Evolutionary conservation across 2,113 vertebrate species (phyloP), one percentile per base, ranked within the genome.

Genomic region (Hiodon alosoides): DNA sequence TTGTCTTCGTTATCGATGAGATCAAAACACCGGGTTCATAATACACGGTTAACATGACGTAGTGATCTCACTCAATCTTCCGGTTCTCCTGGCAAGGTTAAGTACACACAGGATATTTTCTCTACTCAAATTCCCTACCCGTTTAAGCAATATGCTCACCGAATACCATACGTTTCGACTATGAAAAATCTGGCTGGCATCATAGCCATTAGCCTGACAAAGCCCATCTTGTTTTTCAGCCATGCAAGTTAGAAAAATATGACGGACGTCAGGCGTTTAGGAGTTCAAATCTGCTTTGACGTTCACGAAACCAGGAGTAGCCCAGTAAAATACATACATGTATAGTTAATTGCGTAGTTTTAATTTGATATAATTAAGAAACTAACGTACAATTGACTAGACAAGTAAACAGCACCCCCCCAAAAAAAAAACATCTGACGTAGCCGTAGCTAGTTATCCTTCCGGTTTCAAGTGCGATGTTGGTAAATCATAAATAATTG

Each of bases 391-490:
- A 7, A 13, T 7, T 64, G 16, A 9, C 46, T 64, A 31, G 5
- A n/a, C 4, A 59, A 3, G 58, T 59, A 59, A 3, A 59, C 58
- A 59, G 31, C 31, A 31, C 31, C 31, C 31, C 31, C 31, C 31
- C 31, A 64, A 61, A 72, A 74, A 65, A 66, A 52, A 74, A 74
- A 74, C 72, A 74, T 66, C 10, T 66, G 72, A 74, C 72, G 72
- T 66, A 74, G 57, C 53, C 52, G 6, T 70, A 57, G 48, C 75
- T 69, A 71, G 69, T 79, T 77, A 55, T 79, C 81, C 82, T 82
- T 80, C 74, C 77, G 68, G 77, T 72, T 67, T 14, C 2, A 61
- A 48, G 13, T 66, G 64, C 64, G 64, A 66, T 48, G 64, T 66
- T 66, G 4, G 48, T 66, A 66, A 66, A 48, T 11, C 64, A 66